Base-by-base conservation (phyloP, 2,113 vertebrate species). In the Cinclus mexicanus region DNA sequence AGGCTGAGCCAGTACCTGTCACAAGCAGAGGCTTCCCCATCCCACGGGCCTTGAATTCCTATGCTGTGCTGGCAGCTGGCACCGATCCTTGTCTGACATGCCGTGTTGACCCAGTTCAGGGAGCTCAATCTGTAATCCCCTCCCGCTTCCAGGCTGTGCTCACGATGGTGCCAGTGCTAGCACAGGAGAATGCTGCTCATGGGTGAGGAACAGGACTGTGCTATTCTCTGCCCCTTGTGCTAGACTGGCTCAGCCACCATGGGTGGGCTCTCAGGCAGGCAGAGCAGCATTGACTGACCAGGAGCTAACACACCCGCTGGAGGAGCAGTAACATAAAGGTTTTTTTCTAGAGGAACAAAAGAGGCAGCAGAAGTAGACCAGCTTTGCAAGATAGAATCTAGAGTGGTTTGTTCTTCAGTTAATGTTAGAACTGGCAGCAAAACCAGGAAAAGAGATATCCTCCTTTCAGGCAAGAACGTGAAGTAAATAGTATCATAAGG, bases 1-100 rank as follows among this genome's bases (percentile, higher is more conserved):
- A 33, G 39, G 46, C 19, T 29, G 55, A 70, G 29, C 56, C 47
- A 35, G 21, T 17, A 42, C 33, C 52, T 15, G 1, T 37, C 44
- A 41, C 39, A 57, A 13, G 9, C 8, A 1, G 64, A 87, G 67
- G 57, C 41, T 31, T 39, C 37, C 33, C 37, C 49, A 25, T 33
- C 61, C n/a, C n/a, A 23, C 20, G 14, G 57, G 53, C 31, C 4
- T 0, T 7, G 23, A 47, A 24, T 9, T 75, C 44, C 44, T 9
- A 17, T 0, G 5, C 76, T 1, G 1, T 3, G 44, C 60, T 2
- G 2, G 64, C 1, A 0, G 74, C 81, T 78, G 50, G 70, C 74
- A 67, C 52, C 5, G 39, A 59, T 46, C 44, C 56, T 31, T 31
- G 65, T 56, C 75, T 5, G 8, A 57, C 5, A 3, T 59, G 18